Base-by-base conservation (phyloP, 2,113 vertebrate species). In the Hippocampus mohnikei region DNA sequence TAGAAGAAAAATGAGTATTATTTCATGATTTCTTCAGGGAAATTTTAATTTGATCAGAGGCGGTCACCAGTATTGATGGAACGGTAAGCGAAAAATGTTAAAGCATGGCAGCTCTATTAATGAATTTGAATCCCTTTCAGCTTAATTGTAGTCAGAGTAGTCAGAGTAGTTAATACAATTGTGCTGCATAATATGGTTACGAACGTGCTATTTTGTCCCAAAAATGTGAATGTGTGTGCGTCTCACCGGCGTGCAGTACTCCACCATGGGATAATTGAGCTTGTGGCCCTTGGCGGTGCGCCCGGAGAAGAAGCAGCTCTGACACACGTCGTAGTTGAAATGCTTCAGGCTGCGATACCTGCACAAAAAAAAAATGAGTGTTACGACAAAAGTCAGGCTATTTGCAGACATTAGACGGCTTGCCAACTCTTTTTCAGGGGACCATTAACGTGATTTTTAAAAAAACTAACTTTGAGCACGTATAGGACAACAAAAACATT, bases 261-360 rank as follows among this genome's bases (percentile, higher is more conserved):
- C 97, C 92, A 99, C 97, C 96, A 99, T 98, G 44, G 97, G 97
- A 82, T 98, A 97, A 92, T 98, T 96, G 69, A 98, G 91, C 81
- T 98, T 99, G 87, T 98, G 97, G 29, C 97, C 97, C 81, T 98
- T 99, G 69, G 96, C 95, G 10, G 97, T 99, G 67, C 97, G 95
- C 70, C 96, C 96, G 44, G 96, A 98, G 82, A 99, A 99, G 91
- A 99, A 99, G 86, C 97, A 99, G 80, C 95, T 99, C 88, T 99
- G 97, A 87, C 97, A 99, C 78, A 98, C 95, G 1, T 99, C 97
- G 67, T 99, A 99, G 90, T 99, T 99, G 91, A 99, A 99, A 92
- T 98, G 96, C 82, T 98, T 98, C 77, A 99, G 87, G 88, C 97
- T 99, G 77, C 97, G 94, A 87, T 99, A 99, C 87, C 97, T 99